Evolutionary conservation across 2,797 vertebrate genomes (phyloP).

Genomic region (Falco peregrinus): DNA sequence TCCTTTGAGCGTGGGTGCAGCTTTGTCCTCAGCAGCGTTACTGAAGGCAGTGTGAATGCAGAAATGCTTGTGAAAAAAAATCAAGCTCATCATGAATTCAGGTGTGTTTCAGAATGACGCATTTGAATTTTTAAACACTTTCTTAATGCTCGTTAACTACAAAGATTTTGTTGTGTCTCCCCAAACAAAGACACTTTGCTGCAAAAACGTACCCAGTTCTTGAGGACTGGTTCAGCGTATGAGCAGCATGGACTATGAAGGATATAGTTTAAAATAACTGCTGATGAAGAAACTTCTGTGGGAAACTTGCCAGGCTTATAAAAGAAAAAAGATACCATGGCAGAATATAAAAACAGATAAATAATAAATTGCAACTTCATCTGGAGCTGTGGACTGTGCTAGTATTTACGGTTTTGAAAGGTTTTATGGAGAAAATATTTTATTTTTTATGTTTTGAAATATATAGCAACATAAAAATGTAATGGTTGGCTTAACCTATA

Average conservation of each 20-base stretch:
- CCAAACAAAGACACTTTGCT: not conserved
- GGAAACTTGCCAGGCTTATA: slow-evolving; percentile 57
- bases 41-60: not conserved
- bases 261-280: slow-evolving; percentile 53
- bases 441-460: slow-evolving; percentile 75
- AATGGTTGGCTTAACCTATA: slow-evolving; percentile 76
- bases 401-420: slow-evolving; percentile 59
- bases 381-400: slow-evolving; percentile 27
- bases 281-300: slow-evolving; percentile 42
- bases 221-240: not conserved
- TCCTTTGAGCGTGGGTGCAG: not conserved
- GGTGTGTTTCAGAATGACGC: not conserved
- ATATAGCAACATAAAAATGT: slow-evolving; percentile 74
- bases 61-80: not conserved
- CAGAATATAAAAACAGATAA: slow-evolving; percentile 67
- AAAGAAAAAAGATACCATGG: slow-evolving; percentile 60
- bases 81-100: not conserved
- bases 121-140: not conserved
- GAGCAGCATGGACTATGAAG: not conserved
- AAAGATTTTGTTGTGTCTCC: not conserved
- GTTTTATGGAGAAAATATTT: slow-evolving; percentile 71
- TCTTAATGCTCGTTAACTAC: not conserved
- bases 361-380: slow-evolving; percentile 55
- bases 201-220: not conserved
- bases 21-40: not conserved